Percentiles rank a stretch among this genome's conserved stretches.
These are phyloP conservation scores for Chrysogorgia sp. DNA, from an alignment of 92 coral and sea anemone genomes.

Conservation along the genomic window DNA sequence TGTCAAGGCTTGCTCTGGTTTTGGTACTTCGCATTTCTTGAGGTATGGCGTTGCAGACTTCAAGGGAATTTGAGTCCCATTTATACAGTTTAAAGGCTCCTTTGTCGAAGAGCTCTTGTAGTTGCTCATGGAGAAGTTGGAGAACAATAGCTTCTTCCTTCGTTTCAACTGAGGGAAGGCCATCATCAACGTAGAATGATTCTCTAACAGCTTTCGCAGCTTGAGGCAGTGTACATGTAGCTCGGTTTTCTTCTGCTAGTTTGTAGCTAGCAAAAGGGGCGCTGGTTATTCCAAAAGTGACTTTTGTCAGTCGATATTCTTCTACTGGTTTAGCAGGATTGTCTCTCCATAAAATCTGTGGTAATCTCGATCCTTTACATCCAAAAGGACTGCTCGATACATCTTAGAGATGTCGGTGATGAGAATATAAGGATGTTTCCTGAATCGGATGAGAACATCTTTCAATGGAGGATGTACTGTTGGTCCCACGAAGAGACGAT, in stretches of 20 bases:
- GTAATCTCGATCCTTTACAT: slow-evolving; percentile 38
- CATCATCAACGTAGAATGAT: slow-evolving; percentile 64
- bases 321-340: slow-evolving; percentile 1
- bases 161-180: slow-evolving; percentile 58
- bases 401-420: slow-evolving; percentile 57
- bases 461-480: slow-evolving; percentile 53
- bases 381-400: slow-evolving; percentile 55
- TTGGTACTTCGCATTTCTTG: slow-evolving; percentile 47
- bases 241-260: slow-evolving; percentile 43
- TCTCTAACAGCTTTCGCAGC: slow-evolving; percentile 52
- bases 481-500: slow-evolving; percentile 56
- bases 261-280: slow-evolving; percentile 24
- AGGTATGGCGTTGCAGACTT: slow-evolving; percentile 54
- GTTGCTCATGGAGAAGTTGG: no score
- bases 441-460: slow-evolving; percentile 57
- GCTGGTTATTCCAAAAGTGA: slow-evolving; percentile 62
- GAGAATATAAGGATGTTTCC: slow-evolving; percentile 47
- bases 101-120: slow-evolving; percentile 52
- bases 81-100: slow-evolving; percentile 59
- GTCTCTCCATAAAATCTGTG: slow-evolving; percentile 61
- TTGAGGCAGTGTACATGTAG: slow-evolving; percentile 49
- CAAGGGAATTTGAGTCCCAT: slow-evolving; percentile 58
- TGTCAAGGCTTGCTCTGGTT: background rate
- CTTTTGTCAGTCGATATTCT: slow-evolving; percentile 63
- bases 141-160: slow-evolving; percentile 46